These are phyloP conservation scores for Seladonia tumulorum DNA, from an alignment of 2,888 invertebrate species.

Conservation along the genomic window DNA sequence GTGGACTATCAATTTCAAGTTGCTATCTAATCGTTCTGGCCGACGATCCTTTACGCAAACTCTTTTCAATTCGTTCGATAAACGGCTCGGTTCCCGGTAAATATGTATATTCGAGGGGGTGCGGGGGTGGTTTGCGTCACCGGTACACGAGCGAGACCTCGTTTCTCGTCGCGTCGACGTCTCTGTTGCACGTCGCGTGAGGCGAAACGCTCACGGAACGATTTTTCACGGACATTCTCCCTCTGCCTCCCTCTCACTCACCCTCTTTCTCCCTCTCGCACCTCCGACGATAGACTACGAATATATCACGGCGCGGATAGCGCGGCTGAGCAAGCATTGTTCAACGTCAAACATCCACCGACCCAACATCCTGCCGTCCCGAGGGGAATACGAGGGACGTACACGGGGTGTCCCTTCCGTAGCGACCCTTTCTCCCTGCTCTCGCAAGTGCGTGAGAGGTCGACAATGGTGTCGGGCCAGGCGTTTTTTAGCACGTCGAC, in stretches of 20 bases:
- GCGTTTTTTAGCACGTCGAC: not conserved
- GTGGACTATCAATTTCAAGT: conserved; percentile 34
- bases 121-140: not conserved
- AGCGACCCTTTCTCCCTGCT: not conserved
- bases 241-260: not conserved
- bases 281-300: conserved; percentile 52
- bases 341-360: conserved; percentile 60
- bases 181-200: conserved; percentile 35
- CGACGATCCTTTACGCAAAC: conserved; percentile 46
- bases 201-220: conserved; percentile 44
- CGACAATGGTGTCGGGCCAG: not conserved
- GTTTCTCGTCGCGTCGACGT: conserved; percentile 44
- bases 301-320: conserved; percentile 50
- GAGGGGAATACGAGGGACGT: conserved; percentile 28
- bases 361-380: conserved; percentile 23
- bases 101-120: conserved; percentile 46
- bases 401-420: conserved; percentile 16
- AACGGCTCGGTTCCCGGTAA: conserved; percentile 45
- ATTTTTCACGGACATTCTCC: conserved; percentile 56
- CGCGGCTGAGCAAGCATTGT: conserved; percentile 60
- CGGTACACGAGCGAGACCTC: conserved; percentile 39
- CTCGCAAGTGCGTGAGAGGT: not conserved
- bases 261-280: not conserved
- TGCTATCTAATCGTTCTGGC: conserved; percentile 45
- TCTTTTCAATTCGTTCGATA: conserved; percentile 59